Conservation (phyloP, 2,888 invertebrate genomes). For the Drepana falcataria region DNA sequence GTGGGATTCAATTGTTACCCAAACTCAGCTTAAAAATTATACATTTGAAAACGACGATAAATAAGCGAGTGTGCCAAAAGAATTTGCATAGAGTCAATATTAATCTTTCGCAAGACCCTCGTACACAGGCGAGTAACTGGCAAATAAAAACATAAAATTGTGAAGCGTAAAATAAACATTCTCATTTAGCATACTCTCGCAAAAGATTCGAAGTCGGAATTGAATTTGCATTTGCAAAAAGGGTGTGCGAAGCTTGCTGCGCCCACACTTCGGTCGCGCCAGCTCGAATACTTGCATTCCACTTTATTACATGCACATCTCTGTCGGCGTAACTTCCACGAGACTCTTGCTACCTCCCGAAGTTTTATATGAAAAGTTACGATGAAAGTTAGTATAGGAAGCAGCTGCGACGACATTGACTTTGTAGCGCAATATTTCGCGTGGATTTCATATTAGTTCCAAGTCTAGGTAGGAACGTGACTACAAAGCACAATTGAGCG, state of each 20-base stretch:
- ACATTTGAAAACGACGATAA: conserved; percentile 19
- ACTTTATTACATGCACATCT: conserved; percentile 41
- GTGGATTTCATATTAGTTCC: conserved; percentile 40
- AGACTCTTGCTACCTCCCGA: conserved; percentile 20
- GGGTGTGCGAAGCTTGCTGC: conserved; percentile 29
- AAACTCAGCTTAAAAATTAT: background rate
- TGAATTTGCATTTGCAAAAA: conserved; percentile 50
- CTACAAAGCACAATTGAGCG: conserved; percentile 43
- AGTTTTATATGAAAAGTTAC: conserved; percentile 23
- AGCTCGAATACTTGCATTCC: conserved; percentile 35
- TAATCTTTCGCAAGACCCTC: conserved; percentile 31
- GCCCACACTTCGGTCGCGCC: conserved; percentile 43
- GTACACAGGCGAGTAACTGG: conserved; percentile 6
- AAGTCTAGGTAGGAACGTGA: conserved; percentile 61
- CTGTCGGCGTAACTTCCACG: conserved; percentile 15
- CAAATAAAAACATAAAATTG: conserved; percentile 36
- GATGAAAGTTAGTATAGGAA: conserved; percentile 30
- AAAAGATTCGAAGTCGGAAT: conserved; percentile 49
- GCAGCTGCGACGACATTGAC: conserved; percentile 35
- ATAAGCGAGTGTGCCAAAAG: conserved; percentile 16
- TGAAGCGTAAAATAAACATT: conserved; percentile 45
- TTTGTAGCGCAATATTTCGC: conserved; percentile 55
- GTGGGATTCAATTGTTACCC: conserved; percentile 10
- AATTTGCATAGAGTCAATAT: conserved; percentile 38
- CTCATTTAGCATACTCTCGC: conserved; percentile 43